Evolutionary conservation across 2,797 vertebrate genomes (phyloP).

Genomic region (Megaceryle alcyon): DNA sequence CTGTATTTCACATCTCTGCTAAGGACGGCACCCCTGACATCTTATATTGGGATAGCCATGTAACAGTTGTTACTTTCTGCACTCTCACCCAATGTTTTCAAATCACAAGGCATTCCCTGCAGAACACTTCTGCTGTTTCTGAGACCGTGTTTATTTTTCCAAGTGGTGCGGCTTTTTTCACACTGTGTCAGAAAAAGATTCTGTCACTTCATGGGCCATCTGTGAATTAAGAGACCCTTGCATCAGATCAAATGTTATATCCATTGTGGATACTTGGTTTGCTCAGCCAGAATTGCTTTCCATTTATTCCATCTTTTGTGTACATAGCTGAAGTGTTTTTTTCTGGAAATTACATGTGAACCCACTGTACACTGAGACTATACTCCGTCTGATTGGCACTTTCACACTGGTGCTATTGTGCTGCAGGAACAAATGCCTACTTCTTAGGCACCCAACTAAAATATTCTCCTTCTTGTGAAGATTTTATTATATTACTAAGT

Average conservation of each 20-base stretch:
- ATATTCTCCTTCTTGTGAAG: slow-evolving; percentile 55
- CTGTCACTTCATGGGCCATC: slow-evolving; percentile 46
- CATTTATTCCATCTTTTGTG: slow-evolving; percentile 61
- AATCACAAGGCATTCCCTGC: slow-evolving; percentile 7
- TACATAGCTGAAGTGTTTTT: slow-evolving; percentile 62
- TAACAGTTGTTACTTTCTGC: neutral
- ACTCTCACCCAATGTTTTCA: slow-evolving; percentile 25
- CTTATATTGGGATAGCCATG: neutral
- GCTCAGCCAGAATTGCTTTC: slow-evolving; percentile 52
- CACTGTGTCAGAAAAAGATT: slow-evolving; percentile 36
- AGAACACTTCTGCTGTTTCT: slow-evolving; percentile 19
- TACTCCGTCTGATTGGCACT: slow-evolving; percentile 43
- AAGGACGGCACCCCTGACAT: slow-evolving; percentile 2
- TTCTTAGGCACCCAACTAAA: slow-evolving; percentile 65
- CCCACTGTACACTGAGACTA: slow-evolving; percentile 20
- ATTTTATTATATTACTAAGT: slow-evolving; percentile 37
- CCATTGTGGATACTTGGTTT: slow-evolving; percentile 38
- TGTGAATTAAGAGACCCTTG: slow-evolving; percentile 56
- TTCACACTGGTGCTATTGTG: slow-evolving; percentile 59
- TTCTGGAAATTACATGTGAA: slow-evolving; percentile 63
- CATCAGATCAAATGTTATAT: slow-evolving; percentile 63
- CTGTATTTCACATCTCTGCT: neutral
- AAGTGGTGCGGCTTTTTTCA: slow-evolving; percentile 39
- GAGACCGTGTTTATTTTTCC: slow-evolving; percentile 43
- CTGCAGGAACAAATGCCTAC: slow-evolving; percentile 42